phyloP scores from a whole-genome alignment of 2,888 invertebrate genomes.

The Slavum lentiscoides region DNA sequence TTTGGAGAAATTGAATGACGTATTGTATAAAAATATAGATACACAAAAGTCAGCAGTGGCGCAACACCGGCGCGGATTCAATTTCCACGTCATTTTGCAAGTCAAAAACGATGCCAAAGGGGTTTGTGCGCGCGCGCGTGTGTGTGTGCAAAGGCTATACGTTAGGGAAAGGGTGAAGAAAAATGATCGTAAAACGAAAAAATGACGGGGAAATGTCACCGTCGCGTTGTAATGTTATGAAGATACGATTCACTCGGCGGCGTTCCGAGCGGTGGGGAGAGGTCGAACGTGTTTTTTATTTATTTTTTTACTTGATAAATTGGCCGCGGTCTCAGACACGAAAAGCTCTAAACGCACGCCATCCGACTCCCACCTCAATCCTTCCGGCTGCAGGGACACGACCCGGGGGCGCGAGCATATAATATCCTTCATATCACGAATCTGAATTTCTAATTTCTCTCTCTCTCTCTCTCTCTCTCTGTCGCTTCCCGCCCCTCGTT shows the following conservation, averaged over 20 bases:
- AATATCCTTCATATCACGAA: conserved; percentile 52
- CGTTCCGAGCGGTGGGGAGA: conserved; percentile 41
- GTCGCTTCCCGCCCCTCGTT: neutral
- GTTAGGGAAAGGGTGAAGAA: conserved; percentile 41
- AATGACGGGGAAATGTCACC: conserved; percentile 57
- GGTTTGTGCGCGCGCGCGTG: neutral
- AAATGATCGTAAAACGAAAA: conserved; percentile 54
- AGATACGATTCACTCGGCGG: conserved; percentile 57
- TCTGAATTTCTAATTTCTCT: conserved; percentile 57
- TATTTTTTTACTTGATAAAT: conserved; percentile 56
- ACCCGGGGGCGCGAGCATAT: no score
- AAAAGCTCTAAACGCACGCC: conserved; percentile 55
- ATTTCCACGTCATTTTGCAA: conserved; percentile 57
- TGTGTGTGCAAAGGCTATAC: neutral
- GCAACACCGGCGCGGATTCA: conserved; percentile 26
- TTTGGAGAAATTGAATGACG: no score
- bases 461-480: neutral
- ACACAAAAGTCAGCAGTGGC: conserved; percentile 32
- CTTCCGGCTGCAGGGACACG: no score
- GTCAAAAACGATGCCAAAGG: conserved; percentile 56
- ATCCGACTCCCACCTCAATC: conserved; percentile 43
- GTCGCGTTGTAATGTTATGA: conserved; percentile 49
- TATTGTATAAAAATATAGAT: no score
- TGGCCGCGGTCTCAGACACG: conserved; percentile 56
- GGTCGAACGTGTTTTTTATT: conserved; percentile 46